Evolutionary conservation across 1,140 invertebrate genomes (phyloP).

Genomic region (Diorhabda carinulata): DNA sequence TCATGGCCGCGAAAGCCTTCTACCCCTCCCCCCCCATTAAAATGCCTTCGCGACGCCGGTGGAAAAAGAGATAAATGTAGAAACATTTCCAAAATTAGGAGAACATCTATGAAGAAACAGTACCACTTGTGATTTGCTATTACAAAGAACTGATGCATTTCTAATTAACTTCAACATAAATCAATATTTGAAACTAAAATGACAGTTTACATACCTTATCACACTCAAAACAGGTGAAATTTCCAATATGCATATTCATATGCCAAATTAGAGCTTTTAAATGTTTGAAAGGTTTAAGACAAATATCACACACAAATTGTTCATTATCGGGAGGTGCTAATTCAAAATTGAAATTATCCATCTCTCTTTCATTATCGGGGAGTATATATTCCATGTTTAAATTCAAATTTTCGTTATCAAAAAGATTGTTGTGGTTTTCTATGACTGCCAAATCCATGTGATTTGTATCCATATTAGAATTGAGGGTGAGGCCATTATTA

Average conservation of each 20-base stretch:
- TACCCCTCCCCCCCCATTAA: too few species aligned
- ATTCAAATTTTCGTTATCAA: constrained; percentile 32
- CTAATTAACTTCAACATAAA: too few species aligned
- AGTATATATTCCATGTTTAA: constrained; percentile 35
- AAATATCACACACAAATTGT: constrained; percentile 54
- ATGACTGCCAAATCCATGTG: constrained; percentile 26
- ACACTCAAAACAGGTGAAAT: constrained; percentile 49
- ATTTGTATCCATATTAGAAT: constrained; percentile 23
- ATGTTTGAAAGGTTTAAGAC: constrained; percentile 51
- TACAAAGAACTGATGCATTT: too few species aligned
- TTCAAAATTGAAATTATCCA: constrained; percentile 41
- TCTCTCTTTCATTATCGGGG: constrained; percentile 31
- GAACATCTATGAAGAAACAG: too few species aligned
- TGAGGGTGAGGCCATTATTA: constrained; percentile 34
- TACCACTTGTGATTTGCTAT: too few species aligned
- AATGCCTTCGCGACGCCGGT: too few species aligned
- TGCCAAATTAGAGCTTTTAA: constrained; percentile 51
- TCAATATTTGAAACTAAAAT: too few species aligned
- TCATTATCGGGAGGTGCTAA: constrained; percentile 33
- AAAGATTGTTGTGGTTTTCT: constrained; percentile 26
- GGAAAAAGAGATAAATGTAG: too few species aligned
- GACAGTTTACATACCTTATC: constrained; percentile 36
- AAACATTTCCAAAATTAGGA: too few species aligned
- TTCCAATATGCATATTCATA: constrained; percentile 53
- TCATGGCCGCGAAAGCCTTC: too few species aligned